phyloP scores from a whole-genome alignment of 2,113 vertebrate genomes.

The Podiceps cristatus region DNA sequence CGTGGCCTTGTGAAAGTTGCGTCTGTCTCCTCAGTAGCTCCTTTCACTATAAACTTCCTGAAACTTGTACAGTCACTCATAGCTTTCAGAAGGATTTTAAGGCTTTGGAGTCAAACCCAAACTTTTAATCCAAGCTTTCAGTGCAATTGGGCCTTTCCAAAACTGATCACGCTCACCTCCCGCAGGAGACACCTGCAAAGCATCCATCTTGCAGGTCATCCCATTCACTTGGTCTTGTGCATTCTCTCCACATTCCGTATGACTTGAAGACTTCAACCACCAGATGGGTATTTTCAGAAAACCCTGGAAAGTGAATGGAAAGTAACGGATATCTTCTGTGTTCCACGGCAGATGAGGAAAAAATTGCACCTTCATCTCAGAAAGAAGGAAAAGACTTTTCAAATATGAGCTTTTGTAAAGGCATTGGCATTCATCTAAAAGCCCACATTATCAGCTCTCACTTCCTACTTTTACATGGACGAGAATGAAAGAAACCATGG shows the following conservation, averaged over 20 bases:
- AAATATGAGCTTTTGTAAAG: not conserved
- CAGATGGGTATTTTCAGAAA: constrained; percentile 88
- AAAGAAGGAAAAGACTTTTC: not conserved
- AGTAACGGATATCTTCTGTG: not conserved
- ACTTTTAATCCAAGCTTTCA: not conserved
- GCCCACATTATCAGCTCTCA: not conserved
- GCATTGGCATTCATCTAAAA: not conserved
- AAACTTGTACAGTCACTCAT: not conserved
- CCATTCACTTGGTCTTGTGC: constrained; percentile 36
- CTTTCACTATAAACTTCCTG: not conserved
- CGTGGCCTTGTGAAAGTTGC: not conserved
- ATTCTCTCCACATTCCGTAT: not conserved
- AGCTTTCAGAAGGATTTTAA: not conserved
- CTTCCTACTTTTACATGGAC: not conserved
- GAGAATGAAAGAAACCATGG: not conserved
- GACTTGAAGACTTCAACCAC: constrained; percentile 72
- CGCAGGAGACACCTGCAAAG: constrained; percentile 28
- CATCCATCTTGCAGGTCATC: constrained; percentile 29
- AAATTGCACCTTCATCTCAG: not conserved
- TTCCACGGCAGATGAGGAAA: not conserved
- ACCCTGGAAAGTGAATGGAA: constrained; percentile 75
- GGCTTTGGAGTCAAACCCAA: not conserved
- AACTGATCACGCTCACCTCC: constrained; percentile 56
- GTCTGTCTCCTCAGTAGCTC: not conserved
- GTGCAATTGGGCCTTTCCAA: not conserved